Evolutionary conservation across 2,888 invertebrate species (phyloP).

Genomic region (Heliothis peltigera): DNA sequence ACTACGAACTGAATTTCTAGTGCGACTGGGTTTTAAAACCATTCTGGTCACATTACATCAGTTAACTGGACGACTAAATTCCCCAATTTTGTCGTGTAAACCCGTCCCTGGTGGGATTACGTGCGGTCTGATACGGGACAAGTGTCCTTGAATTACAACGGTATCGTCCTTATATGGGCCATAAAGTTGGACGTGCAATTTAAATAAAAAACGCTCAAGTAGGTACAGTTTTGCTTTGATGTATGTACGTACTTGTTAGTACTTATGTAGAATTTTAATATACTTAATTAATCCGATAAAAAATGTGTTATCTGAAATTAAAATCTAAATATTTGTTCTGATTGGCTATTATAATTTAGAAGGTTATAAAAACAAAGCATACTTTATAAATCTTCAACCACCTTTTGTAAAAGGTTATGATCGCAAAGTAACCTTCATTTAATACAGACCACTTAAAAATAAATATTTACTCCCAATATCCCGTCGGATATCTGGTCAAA

Average conservation of each 20-base stretch:
- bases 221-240: slow-evolving; percentile 34
- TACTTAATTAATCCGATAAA: not conserved
- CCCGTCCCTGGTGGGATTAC: slow-evolving; percentile 66
- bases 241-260: slow-evolving; percentile 31
- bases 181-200: slow-evolving; percentile 42
- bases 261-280: slow-evolving; percentile 12
- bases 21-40: slow-evolving; percentile 46
- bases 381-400: too few species aligned
- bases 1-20: slow-evolving; percentile 17
- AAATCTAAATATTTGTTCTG: not conserved
- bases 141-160: slow-evolving; percentile 63
- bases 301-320: not conserved
- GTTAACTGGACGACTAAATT: slow-evolving; percentile 62
- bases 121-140: slow-evolving; percentile 57
- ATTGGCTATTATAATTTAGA: too few species aligned
- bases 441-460: not conserved
- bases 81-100: slow-evolving; percentile 63
- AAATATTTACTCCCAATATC: not conserved
- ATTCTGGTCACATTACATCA: slow-evolving; percentile 57
- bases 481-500: not conserved
- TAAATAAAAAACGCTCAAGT: slow-evolving; percentile 39
- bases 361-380: too few species aligned
- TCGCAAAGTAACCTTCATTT: too few species aligned
- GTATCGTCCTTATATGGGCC: slow-evolving; percentile 46
- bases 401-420: too few species aligned